Evolutionary conservation across 2,888 invertebrate genomes (phyloP), one percentile per base, ranked within the genome.

Genomic region (Erannis defoliaria): DNA sequence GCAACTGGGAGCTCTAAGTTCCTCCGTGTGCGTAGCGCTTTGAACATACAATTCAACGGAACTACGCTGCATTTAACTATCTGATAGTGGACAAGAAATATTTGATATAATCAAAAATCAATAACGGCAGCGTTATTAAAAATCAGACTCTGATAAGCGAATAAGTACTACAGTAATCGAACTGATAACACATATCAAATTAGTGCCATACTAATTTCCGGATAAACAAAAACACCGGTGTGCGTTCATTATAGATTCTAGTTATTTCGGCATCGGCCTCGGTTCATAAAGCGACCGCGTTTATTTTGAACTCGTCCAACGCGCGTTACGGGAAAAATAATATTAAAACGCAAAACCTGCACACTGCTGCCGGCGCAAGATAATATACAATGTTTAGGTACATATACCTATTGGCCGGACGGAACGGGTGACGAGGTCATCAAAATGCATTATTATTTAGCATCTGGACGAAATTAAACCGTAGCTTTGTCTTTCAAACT

Each of bases 281-380:
- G 74, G 81, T 86, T 82, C 81, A 85, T 87, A 84, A 88, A 89
- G 83, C 83, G 75, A 68, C 37, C 71, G 75, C 74, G 85, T 87
- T 89, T 89, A 86, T 88, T 88, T 88, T 85, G 76, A 87, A 85
- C 79, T 78, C 80, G 72, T 71, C 82, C 74, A 81, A 78, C 80
- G 73, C 71, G 76, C 77, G 78, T 78, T 81, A 77, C 76, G 77
- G 76, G 79, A 81, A 86, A 86, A 83, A 82, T 82, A 79, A 81
- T 80, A 78, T 78, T 71, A 64, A 66, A 75, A 71, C 69, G 64
- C 68, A 68, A 65, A 70, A 62, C 38, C 19, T 55, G 43, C 49
- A 42, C 48, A 37, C 53, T 48, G 35, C 31, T 37, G 54, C 16
- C 54, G 63, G 65, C 56, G 62, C 66, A 67, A 65, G 63, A 55